A percentile compares a stretch with the other conserved stretches of the same genome.
phyloP scores from a whole-genome alignment of 2,113 vertebrate species.

The Puntigrus tetrazona region DNA sequence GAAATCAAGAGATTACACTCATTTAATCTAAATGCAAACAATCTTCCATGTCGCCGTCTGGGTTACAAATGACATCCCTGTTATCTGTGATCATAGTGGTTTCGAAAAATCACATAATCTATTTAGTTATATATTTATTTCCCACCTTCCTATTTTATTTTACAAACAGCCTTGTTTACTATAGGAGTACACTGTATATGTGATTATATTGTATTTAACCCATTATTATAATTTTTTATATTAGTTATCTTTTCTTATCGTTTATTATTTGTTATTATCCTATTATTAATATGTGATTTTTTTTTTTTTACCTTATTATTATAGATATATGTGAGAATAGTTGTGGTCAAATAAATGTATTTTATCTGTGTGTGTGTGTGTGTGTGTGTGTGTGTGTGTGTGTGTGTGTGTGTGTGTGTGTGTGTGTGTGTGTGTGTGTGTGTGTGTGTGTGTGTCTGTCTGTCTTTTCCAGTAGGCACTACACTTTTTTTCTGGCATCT shows the following conservation, averaged over 20 bases:
- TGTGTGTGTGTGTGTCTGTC: no score
- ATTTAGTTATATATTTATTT: background rate
- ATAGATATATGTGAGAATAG: no score
- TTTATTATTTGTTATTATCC: no score
- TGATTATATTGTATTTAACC: background rate
- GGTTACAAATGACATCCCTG: background rate
- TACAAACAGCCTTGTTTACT: background rate
- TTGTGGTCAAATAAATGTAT: background rate
- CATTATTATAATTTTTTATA: no score
- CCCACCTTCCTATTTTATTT: background rate
- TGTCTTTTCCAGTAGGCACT: background rate
- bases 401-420: no score
- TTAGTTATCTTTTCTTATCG: no score
- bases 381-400: no score
- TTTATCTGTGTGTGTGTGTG: no score
- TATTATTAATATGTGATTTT: no score
- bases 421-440: no score
- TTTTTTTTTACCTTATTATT: no score
- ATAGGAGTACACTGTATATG: background rate
- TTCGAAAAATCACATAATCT: no score
- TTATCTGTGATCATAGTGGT: background rate
- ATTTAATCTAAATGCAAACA: slow-evolving; percentile 25
- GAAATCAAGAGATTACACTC: slow-evolving; percentile 11
- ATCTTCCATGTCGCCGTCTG: background rate
- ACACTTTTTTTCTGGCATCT: background rate